A percentile compares a stretch with the other conserved stretches of the same genome.
phyloP scores from a whole-genome alignment of 2,888 invertebrate genomes.

The Philonicus albiceps region DNA sequence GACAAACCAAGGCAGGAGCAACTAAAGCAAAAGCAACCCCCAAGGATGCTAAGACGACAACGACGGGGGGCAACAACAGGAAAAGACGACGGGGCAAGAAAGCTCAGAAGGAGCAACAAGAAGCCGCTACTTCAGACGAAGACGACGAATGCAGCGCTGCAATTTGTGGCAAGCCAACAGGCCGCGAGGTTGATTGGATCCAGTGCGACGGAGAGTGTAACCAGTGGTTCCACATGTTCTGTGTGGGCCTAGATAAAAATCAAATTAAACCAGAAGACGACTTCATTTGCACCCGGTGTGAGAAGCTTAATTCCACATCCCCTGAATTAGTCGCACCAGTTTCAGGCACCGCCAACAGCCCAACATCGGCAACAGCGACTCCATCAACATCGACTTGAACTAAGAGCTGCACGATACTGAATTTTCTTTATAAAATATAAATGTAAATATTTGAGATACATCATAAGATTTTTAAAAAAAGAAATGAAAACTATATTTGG shows the following conservation, averaged over 20 bases:
- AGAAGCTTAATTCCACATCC: conserved; percentile 43
- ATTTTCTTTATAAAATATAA: not conserved
- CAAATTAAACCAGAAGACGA: conserved; percentile 89
- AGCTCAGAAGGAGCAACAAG: conserved; percentile 42
- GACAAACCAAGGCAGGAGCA: conserved; percentile 19
- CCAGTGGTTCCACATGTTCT: conserved; percentile 97
- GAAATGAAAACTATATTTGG: not conserved
- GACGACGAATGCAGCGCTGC: conserved; percentile 79
- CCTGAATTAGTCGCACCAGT: not conserved
- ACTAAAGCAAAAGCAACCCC: conserved; percentile 42
- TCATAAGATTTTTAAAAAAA: not conserved
- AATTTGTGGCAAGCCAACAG: conserved; percentile 76
- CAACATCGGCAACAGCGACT: not conserved
- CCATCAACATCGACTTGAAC: not conserved
- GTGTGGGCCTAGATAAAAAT: conserved; percentile 85
- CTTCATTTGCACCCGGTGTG: conserved; percentile 78
- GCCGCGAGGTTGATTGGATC: conserved; percentile 94
- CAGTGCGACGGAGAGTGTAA: conserved; percentile 97
- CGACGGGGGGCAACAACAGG: not conserved
- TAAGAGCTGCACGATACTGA: not conserved
- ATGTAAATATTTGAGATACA: not conserved
- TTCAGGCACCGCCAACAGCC: not conserved
- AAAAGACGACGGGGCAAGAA: conserved; percentile 44
- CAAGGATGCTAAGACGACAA: conserved; percentile 18
- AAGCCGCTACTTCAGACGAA: conserved; percentile 65